These are phyloP conservation scores for Mohoua ochrocephala DNA, from an alignment of 2,113 vertebrate genomes.

Conservation along the genomic window DNA sequence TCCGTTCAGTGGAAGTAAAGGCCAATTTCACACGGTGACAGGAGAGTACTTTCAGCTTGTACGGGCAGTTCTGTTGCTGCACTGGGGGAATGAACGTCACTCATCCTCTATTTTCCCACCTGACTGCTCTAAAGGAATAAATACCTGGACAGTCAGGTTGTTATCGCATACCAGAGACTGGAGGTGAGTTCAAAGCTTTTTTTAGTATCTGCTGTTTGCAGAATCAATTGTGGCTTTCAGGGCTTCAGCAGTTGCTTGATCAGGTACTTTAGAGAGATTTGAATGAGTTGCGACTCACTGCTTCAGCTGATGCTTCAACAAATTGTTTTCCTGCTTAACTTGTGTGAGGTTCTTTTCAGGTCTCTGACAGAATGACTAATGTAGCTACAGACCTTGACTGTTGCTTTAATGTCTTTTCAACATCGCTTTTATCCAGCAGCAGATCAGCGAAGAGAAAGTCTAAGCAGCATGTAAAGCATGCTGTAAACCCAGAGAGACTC, in stretches of 20 bases:
- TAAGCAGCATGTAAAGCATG: background rate
- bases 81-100: background rate
- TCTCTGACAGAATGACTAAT: slow-evolving; percentile 32
- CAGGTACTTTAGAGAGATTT: background rate
- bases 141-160: background rate
- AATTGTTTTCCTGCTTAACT: slow-evolving; percentile 31
- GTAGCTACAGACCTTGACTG: background rate
- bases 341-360: background rate
- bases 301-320: background rate
- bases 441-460: background rate
- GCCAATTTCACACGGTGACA: background rate
- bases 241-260: background rate
- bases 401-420: slow-evolving; percentile 17
- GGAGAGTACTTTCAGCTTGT: background rate
- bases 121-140: background rate
- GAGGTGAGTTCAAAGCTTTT: background rate
- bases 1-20: background rate
- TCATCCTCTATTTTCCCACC: background rate
- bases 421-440: background rate
- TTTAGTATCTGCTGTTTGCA: background rate
- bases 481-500: background rate
- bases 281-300: background rate
- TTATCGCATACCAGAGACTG: background rate
- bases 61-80: background rate
- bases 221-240: background rate